phyloP scores from a whole-genome alignment of 1,140 invertebrate species.

The Asbolus verrucosus region DNA sequence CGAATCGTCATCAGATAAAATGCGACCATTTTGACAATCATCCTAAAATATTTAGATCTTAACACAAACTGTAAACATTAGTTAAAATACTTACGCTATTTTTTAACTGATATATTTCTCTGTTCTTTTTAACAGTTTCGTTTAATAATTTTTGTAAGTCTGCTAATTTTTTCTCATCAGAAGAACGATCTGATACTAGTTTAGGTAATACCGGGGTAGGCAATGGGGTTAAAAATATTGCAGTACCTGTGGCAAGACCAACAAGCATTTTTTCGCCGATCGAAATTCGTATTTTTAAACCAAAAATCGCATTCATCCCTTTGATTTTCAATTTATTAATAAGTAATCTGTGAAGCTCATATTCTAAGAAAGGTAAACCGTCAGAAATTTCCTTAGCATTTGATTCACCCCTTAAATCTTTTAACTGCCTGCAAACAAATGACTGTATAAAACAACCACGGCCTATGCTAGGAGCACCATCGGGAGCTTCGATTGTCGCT shows the following conservation, averaged over 20 bases:
- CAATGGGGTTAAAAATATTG: slow-evolving; percentile 79
- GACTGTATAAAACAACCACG: slow-evolving; percentile 82
- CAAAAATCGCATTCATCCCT: slow-evolving; percentile 94
- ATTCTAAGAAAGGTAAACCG: slow-evolving; percentile 93
- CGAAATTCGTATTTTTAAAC: slow-evolving; percentile 84
- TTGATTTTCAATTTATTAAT: slow-evolving; percentile 92
- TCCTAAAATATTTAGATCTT: slow-evolving; percentile 53
- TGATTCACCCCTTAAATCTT: slow-evolving; percentile 84
- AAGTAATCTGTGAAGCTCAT: slow-evolving; percentile 92
- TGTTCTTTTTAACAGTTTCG: slow-evolving; percentile 77
- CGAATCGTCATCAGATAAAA: slow-evolving; percentile 73
- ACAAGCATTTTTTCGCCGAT: slow-evolving; percentile 90
- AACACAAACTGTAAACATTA: too few relatives aligned
- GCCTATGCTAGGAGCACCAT: slow-evolving; percentile 79
- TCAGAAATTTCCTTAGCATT: slow-evolving; percentile 95
- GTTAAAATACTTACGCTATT: slow-evolving; percentile 53
- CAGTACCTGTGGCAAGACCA: slow-evolving; percentile 90
- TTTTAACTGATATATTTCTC: slow-evolving; percentile 76
- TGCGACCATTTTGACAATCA: slow-evolving; percentile 49
- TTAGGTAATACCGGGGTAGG: slow-evolving; percentile 78
- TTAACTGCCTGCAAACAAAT: slow-evolving; percentile 82
- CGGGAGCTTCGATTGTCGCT: slow-evolving; percentile 88
- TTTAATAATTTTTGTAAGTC: slow-evolving; percentile 75
- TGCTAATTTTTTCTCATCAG: slow-evolving; percentile 72
- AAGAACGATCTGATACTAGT: slow-evolving; percentile 74